These are phyloP conservation scores for Cremastobaeus sp. DNA, from an alignment of 2,888 invertebrate genomes.

Conservation along the genomic window DNA sequence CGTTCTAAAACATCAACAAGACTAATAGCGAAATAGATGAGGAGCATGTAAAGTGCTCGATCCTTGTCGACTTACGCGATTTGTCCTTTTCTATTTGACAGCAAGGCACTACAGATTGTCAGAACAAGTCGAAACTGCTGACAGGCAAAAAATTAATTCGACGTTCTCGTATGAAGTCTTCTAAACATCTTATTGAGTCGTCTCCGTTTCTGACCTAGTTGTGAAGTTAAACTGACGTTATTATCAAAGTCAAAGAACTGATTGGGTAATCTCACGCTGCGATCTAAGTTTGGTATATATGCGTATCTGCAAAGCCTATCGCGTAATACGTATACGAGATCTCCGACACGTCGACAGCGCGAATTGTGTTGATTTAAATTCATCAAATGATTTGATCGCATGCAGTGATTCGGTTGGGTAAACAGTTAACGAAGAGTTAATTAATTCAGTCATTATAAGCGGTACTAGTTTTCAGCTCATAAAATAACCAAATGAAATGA, in stretches of 20 bases:
- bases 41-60: no score
- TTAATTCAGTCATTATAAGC: not conserved
- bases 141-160: not conserved
- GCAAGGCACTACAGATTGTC: conserved; percentile 7
- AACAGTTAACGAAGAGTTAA: not conserved
- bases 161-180: not conserved
- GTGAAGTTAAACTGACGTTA: conserved; percentile 27
- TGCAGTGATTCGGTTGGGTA: conserved; percentile 1
- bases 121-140: conserved; percentile 6
- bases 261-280: conserved; percentile 34
- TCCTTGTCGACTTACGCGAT: no score
- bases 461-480: not conserved
- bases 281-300: conserved; percentile 27
- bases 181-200: conserved; percentile 20
- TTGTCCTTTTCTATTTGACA: no score
- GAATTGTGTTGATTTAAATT: conserved; percentile 13
- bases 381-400: conserved; percentile 6
- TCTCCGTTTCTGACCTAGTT: conserved; percentile 16
- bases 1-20: no score
- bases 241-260: conserved; percentile 33
- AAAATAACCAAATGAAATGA: not conserved
- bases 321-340: conserved; percentile 11
- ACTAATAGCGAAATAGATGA: no score
- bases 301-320: conserved; percentile 20
- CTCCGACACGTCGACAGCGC: conserved; percentile 6